Percentiles rank a stretch among this genome's conserved stretches.
Evolutionary conservation across 2,113 vertebrate genomes (phyloP).

Genomic region (Lethenteron reissneri): DNA sequence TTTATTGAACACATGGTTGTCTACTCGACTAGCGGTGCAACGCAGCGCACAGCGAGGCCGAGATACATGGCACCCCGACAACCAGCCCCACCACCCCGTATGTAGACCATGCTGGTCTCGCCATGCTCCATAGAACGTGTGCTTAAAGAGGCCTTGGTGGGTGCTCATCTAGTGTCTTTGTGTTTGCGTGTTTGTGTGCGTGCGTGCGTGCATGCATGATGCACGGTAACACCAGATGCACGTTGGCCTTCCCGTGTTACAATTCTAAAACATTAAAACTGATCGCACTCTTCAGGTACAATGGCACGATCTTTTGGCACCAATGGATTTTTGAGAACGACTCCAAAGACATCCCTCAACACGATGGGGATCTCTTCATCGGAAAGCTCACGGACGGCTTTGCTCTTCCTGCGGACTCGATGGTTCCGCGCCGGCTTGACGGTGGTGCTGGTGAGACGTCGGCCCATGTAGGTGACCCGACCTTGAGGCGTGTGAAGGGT

Average conservation of each 20-base stretch:
- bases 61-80: too few relatives aligned
- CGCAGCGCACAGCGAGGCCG: too few relatives aligned
- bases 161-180: background rate
- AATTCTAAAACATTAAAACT: too few relatives aligned
- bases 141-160: background rate
- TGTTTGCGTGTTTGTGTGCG: background rate
- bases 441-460: conserved; percentile 18
- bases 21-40: too few relatives aligned
- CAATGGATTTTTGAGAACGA: conserved; percentile 19
- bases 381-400: conserved; percentile 16
- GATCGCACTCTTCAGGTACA: conserved; percentile 9
- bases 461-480: conserved; percentile 24
- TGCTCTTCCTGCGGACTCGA: conserved; percentile 4
- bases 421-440: conserved; percentile 19
- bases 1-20: too few relatives aligned
- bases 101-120: too few relatives aligned
- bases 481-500: conserved; percentile 18
- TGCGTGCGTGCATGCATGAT: background rate
- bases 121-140: background rate
- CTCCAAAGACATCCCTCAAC: conserved; percentile 23
- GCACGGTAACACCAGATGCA: too few relatives aligned
- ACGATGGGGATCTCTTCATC: conserved; percentile 24
- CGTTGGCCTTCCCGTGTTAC: too few relatives aligned
- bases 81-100: too few relatives aligned
- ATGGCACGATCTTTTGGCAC: conserved; percentile 23